These are phyloP conservation scores for Schizotus pectinicornis DNA, from an alignment of 2,888 invertebrate species.

Conservation along the genomic window DNA sequence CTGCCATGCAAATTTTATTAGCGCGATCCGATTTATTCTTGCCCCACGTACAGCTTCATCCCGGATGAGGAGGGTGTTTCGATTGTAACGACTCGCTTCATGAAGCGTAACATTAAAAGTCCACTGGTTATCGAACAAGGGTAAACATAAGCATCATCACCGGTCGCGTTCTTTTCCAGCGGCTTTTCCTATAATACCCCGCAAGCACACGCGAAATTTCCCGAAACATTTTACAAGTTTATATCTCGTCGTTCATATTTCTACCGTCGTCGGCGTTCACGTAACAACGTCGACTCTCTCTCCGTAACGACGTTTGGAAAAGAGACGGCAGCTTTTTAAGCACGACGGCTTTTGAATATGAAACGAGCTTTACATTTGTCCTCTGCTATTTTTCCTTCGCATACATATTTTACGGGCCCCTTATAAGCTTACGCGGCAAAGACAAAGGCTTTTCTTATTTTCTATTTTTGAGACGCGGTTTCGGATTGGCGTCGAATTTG, in stretches of 20 bases:
- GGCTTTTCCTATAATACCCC: background rate
- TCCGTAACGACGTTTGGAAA: slow-evolving; percentile 12
- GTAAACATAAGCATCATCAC: too few relatives aligned
- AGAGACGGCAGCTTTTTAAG: slow-evolving; percentile 29
- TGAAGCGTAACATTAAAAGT: too few relatives aligned
- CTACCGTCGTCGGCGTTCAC: slow-evolving; percentile 7
- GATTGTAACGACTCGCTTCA: too few relatives aligned
- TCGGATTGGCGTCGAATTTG: slow-evolving; percentile 19
- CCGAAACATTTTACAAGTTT: slow-evolving; percentile 19
- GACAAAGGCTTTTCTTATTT: slow-evolving; percentile 36
- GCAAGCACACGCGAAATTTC: slow-evolving; percentile 13
- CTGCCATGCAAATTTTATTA: too few relatives aligned
- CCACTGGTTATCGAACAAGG: too few relatives aligned
- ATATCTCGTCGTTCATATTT: slow-evolving; percentile 11
- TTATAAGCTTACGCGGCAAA: slow-evolving; percentile 33
- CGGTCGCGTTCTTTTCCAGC: background rate
- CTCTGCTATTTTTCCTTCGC: slow-evolving; percentile 32
- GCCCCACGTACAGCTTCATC: too few relatives aligned
- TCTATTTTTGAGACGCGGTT: slow-evolving; percentile 26
- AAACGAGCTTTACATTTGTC: slow-evolving; percentile 38
- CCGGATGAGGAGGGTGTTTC: too few relatives aligned
- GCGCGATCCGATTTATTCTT: too few relatives aligned
- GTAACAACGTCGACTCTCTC: slow-evolving; percentile 6
- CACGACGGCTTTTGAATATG: slow-evolving; percentile 35
- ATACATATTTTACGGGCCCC: slow-evolving; percentile 35